Evolutionary conservation across 2,113 vertebrate genomes (phyloP), one percentile per base, ranked within the genome.

Genomic region (Genyomyrus donnyi): DNA sequence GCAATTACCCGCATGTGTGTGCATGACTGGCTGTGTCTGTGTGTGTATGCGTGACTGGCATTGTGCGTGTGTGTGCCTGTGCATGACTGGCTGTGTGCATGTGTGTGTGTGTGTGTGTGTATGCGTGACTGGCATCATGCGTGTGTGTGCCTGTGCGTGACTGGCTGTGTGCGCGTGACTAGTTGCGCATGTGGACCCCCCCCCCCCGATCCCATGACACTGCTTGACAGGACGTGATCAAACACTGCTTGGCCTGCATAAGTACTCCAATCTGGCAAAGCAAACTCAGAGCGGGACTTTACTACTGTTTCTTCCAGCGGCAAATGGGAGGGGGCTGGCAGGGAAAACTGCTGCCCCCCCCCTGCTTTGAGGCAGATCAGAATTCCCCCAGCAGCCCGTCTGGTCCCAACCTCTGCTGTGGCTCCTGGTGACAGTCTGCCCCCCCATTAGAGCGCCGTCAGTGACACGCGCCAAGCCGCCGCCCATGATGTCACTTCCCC

Each of bases 401-500:
- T 91, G 66, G 91, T 92, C 92, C 88, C 35, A 31, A 49, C 13
- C n/a, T 35, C 86, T 85, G 49, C 88, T 52, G 92, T 87, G 56
- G 91, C 89, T 93, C 91, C 93, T 95, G 93, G 94, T 91, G 89
- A 50, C 6, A 77, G 86, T 62, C 88, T 92, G 89, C 91, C 88
- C 93, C 90, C 94, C 92, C 93, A 94, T 95, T 96, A 94, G 94
- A 95, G 94, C 92, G 92, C 93, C 94, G 94, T 94, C 93, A 91
- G 90, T 45, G 58, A 89, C 74, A 91, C 87, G 77, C 92, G 95
- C 95, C 95, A 96, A 96, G 92, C 95, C 93, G 89, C 92, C 89
- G 89, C 86, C 88, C 87, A 94, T 96, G 96, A 96, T 96, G 95
- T 96, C 96, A 96, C 94, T 96, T 96, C 96, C 96, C 92, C 91